Conservation (phyloP, 1,140 invertebrate species). For the Dendroctonus ponderosae region DNA sequence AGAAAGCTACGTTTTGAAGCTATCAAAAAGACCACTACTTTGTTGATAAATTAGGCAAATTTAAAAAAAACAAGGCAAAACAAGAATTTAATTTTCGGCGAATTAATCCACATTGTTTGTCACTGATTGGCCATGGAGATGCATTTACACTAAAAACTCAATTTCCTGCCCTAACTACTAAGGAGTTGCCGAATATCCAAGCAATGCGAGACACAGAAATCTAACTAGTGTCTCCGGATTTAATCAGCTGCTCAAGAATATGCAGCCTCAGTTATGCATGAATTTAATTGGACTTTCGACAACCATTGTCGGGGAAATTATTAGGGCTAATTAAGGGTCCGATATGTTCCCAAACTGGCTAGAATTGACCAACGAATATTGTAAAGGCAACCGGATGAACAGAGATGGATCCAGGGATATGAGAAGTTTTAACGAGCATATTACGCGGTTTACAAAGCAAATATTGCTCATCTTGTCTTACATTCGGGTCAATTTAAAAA, state of each 20-base stretch:
- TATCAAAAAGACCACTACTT: too few relatives aligned
- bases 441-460: conserved; percentile 4
- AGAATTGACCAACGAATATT: conserved; percentile 19
- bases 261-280: conserved; percentile 26
- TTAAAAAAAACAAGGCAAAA: too few relatives aligned
- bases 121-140: too few relatives aligned
- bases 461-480: neutral
- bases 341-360: conserved; percentile 17
- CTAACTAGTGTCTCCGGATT: conserved; percentile 11
- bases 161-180: too few relatives aligned
- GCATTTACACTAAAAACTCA: too few relatives aligned
- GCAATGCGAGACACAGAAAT: conserved; percentile 17
- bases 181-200: neutral
- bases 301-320: conserved; percentile 24
- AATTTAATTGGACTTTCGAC: conserved; percentile 28
- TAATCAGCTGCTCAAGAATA: conserved; percentile 20
- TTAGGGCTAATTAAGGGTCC: conserved; percentile 23
- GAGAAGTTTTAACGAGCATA: conserved; percentile 17
- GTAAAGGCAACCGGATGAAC: conserved; percentile 7
- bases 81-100: too few relatives aligned
- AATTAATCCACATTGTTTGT: too few relatives aligned
- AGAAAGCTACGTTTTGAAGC: too few relatives aligned
- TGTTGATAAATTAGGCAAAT: too few relatives aligned
- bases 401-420: conserved; percentile 2
- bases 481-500: too few relatives aligned